These are phyloP conservation scores for Agriopis leucophaearia DNA, from an alignment of 2,888 invertebrate species.

Conservation along the genomic window DNA sequence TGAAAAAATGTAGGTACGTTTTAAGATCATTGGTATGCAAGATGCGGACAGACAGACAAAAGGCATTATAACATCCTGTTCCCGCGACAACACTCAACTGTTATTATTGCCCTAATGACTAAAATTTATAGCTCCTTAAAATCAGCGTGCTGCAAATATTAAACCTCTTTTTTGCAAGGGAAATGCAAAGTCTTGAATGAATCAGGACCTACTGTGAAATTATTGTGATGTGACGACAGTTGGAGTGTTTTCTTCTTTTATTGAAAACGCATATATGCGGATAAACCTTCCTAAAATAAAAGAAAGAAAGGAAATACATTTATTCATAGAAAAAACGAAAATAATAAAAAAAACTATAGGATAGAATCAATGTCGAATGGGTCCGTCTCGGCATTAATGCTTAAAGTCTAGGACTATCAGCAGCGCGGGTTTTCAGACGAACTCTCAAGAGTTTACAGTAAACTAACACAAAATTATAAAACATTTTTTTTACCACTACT, in stretches of 20 bases:
- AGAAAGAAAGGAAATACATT: too few species aligned
- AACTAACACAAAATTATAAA: too few species aligned
- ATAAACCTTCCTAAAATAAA: background rate
- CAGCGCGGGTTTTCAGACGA: too few species aligned
- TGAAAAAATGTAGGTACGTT: constrained; percentile 65
- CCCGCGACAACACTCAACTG: constrained; percentile 77
- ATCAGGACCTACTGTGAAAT: constrained; percentile 41
- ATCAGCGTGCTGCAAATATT: constrained; percentile 82
- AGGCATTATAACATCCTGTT: constrained; percentile 85
- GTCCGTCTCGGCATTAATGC: too few species aligned
- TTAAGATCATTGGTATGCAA: constrained; percentile 81
- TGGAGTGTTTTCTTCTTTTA: background rate
- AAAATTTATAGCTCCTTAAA: constrained; percentile 85
- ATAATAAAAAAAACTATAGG: too few species aligned
- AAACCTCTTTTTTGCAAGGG: constrained; percentile 64
- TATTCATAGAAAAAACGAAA: too few species aligned
- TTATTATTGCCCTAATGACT: constrained; percentile 85
- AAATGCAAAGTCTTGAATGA: constrained; percentile 56
- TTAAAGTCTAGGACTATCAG: too few species aligned
- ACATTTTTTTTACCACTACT: too few species aligned
- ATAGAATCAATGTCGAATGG: too few species aligned
- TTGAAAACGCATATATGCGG: background rate
- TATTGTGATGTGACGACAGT: constrained; percentile 9
- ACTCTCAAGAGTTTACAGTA: too few species aligned
- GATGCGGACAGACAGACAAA: constrained; percentile 78